A percentile compares a stretch with the other conserved stretches of the same genome.
phyloP scores from a whole-genome alignment of 2,113 vertebrate species.

The Coptodon rendalli region DNA sequence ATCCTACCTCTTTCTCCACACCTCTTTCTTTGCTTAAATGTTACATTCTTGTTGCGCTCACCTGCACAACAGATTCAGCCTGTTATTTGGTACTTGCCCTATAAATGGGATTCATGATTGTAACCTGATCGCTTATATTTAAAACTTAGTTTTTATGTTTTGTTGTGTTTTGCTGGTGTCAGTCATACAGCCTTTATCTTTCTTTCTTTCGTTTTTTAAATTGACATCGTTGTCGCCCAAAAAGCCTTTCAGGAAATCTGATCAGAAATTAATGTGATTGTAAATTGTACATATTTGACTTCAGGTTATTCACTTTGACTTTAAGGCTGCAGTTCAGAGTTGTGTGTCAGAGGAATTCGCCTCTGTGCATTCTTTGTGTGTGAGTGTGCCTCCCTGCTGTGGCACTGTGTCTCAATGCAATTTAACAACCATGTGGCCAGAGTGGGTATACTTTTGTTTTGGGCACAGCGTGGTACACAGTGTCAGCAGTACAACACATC shows the following conservation, averaged over 20 bases:
- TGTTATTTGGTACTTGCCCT: not conserved
- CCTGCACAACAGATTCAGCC: not conserved
- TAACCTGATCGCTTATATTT: not conserved
- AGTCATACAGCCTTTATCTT: not conserved
- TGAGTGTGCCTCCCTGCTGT: not conserved
- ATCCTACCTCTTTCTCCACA: not conserved
- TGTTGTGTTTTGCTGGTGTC: not conserved
- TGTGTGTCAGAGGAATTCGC: not conserved
- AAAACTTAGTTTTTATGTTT: not conserved
- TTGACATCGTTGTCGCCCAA: not conserved
- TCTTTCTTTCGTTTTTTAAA: not conserved
- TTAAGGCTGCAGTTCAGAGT: conserved; percentile 22
- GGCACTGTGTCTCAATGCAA: not conserved
- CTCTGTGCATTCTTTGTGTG: not conserved
- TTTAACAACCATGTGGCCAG: not conserved
- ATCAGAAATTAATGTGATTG: conserved; percentile 15
- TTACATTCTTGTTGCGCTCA: not conserved
- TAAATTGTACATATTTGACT: conserved; percentile 18
- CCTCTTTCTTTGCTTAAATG: not conserved
- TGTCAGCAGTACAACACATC: not conserved
- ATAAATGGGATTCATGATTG: not conserved
- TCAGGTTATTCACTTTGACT: not conserved
- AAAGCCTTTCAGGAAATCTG: conserved; percentile 31
- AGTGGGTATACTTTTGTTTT: not conserved
- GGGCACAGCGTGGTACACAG: not conserved